phyloP scores from a whole-genome alignment of 2,113 vertebrate species.

The Corythoichthys haematopterus region DNA sequence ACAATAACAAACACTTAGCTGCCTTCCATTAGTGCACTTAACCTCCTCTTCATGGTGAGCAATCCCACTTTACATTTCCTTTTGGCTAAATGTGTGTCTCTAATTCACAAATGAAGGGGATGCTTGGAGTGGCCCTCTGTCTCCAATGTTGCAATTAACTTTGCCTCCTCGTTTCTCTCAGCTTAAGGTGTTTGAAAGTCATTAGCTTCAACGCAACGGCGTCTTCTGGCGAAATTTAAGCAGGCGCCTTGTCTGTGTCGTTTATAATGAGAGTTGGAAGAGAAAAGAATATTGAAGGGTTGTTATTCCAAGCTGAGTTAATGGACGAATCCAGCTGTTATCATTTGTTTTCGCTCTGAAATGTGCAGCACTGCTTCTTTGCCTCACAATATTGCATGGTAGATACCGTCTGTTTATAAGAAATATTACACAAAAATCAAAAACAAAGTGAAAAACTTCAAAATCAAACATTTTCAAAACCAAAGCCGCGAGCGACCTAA shows the following conservation, averaged over 20 bases:
- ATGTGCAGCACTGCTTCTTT: conserved; percentile 1
- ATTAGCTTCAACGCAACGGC: conserved; percentile 75
- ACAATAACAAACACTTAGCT: conserved; percentile 67
- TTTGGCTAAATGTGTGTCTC: conserved; percentile 71
- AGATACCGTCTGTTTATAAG: not conserved
- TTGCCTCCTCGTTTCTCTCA: conserved; percentile 72
- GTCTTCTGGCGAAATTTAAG: conserved; percentile 80
- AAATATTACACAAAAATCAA: not conserved
- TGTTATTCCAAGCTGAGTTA: conserved; percentile 79
- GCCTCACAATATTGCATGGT: not conserved
- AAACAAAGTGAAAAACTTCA: no score
- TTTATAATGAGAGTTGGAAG: conserved; percentile 81
- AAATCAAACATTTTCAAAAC: no score
- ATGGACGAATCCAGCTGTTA: conserved; percentile 66
- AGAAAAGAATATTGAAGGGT: conserved; percentile 78
- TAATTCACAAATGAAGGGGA: conserved; percentile 88
- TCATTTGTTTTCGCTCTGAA: conserved; percentile 31
- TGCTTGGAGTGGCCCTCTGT: conserved; percentile 91
- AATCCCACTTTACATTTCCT: conserved; percentile 61
- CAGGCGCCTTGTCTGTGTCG: conserved; percentile 69
- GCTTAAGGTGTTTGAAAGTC: conserved; percentile 90
- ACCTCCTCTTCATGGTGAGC: conserved; percentile 60
- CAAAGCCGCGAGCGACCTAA: no score
- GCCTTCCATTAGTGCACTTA: conserved; percentile 68
- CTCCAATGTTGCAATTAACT: conserved; percentile 92